Evolutionary conservation across 2,113 vertebrate species (phyloP), one percentile per base, ranked within the genome.

Genomic region (Pangasianodon gigas): DNA sequence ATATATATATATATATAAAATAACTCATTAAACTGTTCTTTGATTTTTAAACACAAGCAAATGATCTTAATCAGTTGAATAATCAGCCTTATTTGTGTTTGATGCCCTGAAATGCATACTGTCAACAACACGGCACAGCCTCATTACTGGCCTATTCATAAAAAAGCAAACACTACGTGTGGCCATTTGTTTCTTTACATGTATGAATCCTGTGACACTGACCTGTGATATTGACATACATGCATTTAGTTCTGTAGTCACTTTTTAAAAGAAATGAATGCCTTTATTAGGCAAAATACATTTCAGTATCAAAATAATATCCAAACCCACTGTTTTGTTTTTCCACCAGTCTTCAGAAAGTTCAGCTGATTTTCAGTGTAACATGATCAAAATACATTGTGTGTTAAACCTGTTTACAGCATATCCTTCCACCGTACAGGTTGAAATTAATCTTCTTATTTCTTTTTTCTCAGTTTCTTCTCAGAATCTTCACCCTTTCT

Each of bases 21-120:
- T 87, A 93, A 94, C 91, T 95, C 93, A 96, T 96, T 95, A 96
- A 96, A 96, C 94, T 94, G 93, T 95, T 95, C 93, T 96, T 95
- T 94, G 94, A 95, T 96, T 96, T 96, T 96, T 96, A 96, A 96
- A 94, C 94, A 96, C 94, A 95, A 90, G 80, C 84, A 93, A 88
- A 79, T 90, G 89, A 88, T 86, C 29, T 13, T 91, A 84, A 90
- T 95, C 93, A 90, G 94, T 94, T 94, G 85, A 92, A 95, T 51
- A 62, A 88, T 82, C 46, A 86, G 75, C 48, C 29, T 87, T 29
- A 62, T 86, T 51, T 54, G 44, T 84, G 11, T 79, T 85, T 74
- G 18, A n/a, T 65, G 54, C 44, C 13, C 29, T 65, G 54, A 79
- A 52, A 52, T 26, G 58, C 24, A 54, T 44, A 29, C 58, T 71